Percentiles rank a stretch among this genome's conserved stretches.
Conservation (phyloP, 37 sponge, comb jelly and placozoan genomes). For the Chondrosia reniformis region DNA sequence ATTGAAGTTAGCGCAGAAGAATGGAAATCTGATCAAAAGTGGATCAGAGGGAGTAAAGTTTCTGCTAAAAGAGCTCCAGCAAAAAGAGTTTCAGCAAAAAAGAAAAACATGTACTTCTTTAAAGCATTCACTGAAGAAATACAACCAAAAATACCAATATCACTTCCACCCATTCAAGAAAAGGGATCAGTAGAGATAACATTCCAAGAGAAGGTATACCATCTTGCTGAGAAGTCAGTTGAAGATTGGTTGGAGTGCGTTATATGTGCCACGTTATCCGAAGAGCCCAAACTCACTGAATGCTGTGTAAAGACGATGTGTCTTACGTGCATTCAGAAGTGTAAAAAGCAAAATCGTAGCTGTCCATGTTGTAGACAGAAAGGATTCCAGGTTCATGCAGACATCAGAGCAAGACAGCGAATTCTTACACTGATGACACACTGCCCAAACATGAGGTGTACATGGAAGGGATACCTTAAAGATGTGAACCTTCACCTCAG, state of each 20-base stretch:
- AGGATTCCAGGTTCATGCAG: not conserved
- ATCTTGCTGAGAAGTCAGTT: not conserved
- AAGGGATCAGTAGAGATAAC: too few species aligned
- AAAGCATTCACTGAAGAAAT: too few species aligned
- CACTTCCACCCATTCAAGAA: not conserved
- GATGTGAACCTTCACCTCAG: not conserved
- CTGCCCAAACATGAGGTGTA: not conserved
- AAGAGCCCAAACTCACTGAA: not conserved
- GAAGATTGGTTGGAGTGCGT: not conserved
- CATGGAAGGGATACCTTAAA: not conserved
- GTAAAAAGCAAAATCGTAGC: not conserved
- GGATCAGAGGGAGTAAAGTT: not conserved
- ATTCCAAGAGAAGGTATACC: not conserved
- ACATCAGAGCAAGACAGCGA: not conserved
- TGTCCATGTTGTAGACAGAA: not conserved
- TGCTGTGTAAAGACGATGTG: conserved; percentile 10
- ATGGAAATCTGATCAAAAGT: not conserved
- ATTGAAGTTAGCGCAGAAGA: not conserved
- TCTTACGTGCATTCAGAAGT: not conserved
- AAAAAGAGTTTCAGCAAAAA: not conserved
- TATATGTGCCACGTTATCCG: not conserved
- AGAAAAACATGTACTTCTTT: too few species aligned
- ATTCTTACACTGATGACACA: not conserved
- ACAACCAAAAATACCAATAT: not conserved
- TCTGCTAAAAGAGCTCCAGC: not conserved